Evolutionary conservation across 1,140 invertebrate species (phyloP).

Genomic region (Portunus trituberculatus): DNA sequence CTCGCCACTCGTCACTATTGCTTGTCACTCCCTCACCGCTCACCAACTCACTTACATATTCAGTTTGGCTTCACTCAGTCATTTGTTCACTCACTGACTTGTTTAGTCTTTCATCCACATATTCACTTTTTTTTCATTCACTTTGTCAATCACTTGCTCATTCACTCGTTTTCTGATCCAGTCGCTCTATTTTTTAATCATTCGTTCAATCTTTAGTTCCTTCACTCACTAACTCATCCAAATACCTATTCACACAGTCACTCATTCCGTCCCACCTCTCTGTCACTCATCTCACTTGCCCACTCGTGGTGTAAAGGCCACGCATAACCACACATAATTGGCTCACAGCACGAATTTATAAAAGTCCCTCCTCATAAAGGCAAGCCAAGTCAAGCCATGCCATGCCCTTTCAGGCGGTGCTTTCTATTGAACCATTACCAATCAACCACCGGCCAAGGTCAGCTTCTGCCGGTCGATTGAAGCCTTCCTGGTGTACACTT

Average conservation of each 20-base stretch:
- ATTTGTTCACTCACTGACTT: background rate
- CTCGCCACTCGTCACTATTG: background rate
- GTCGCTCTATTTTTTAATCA: background rate
- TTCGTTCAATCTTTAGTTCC: background rate
- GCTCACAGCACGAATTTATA: background rate
- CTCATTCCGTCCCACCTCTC: background rate
- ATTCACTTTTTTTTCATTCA: background rate
- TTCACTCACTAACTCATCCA: background rate
- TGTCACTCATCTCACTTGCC: background rate
- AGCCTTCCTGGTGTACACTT: background rate
- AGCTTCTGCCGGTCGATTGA: background rate
- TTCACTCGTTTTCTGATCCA: background rate
- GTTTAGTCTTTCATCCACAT: background rate
- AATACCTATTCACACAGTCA: background rate
- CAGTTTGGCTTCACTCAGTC: background rate
- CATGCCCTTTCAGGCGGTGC: background rate
- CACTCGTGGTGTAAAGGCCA: background rate
- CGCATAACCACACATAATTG: background rate
- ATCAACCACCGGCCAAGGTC: background rate
- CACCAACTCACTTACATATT: background rate
- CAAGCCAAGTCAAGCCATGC: background rate
- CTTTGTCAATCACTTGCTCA: background rate
- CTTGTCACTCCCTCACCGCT: background rate
- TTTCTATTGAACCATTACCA: background rate
- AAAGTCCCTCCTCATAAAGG: background rate